Evolutionary conservation across 2,888 invertebrate species (phyloP).

Genomic region (Luffia ferchaultella): DNA sequence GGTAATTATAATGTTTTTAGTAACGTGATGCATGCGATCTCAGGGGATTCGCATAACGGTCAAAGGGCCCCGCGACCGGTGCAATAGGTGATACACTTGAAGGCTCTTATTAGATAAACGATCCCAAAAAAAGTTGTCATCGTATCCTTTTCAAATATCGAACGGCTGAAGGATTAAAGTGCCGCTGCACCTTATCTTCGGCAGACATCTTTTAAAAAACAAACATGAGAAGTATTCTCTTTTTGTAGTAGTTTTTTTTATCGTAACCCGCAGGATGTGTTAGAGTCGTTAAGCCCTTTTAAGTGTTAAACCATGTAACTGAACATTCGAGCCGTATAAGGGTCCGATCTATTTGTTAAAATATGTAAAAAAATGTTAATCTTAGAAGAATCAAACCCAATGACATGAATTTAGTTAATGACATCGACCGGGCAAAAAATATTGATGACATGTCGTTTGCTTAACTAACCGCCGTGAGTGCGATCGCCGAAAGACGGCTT

Average conservation of each 20-base stretch:
- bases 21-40: no score
- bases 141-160: slow-evolving; percentile 66
- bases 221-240: slow-evolving; percentile 60
- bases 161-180: slow-evolving; percentile 61
- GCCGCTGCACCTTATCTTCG: slow-evolving; percentile 59
- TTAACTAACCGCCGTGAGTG: slow-evolving; percentile 39
- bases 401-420: slow-evolving; percentile 64
- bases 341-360: slow-evolving; percentile 64
- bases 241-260: slow-evolving; percentile 62
- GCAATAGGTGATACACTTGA: no score
- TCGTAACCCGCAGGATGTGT: slow-evolving; percentile 67
- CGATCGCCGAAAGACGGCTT: slow-evolving; percentile 29
- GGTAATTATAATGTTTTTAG: no score
- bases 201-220: slow-evolving; percentile 67
- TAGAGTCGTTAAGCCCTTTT: slow-evolving; percentile 67
- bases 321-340: slow-evolving; percentile 61
- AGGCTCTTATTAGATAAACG: slow-evolving; percentile 56
- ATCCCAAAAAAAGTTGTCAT: slow-evolving; percentile 59
- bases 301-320: slow-evolving; percentile 68
- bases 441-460: slow-evolving; percentile 50
- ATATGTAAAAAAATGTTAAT: slow-evolving; percentile 57
- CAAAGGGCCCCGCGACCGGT: no score
- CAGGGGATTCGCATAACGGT: no score
- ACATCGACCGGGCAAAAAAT: slow-evolving; percentile 57
- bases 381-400: slow-evolving; percentile 60